Base-by-base conservation (phyloP, 2,797 vertebrate species). In the Tapirus indicus region DNA sequence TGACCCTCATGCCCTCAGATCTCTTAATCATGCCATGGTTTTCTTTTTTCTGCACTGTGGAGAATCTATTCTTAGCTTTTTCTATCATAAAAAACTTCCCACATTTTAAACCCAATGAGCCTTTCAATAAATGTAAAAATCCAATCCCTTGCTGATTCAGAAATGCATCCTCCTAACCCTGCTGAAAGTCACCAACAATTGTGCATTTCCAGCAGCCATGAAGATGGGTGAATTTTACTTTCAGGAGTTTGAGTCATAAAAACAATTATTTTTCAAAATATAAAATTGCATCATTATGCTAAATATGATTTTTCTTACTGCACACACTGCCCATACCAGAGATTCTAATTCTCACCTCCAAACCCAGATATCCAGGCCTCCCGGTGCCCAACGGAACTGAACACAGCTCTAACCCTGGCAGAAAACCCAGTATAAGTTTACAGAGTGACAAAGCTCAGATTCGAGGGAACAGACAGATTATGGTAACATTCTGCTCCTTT, bases 41-140 rank as follows among this genome's bases (percentile, higher is more conserved):
- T 90, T 80, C 54, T 93, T 41, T 95, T 95, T 96, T 52, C 88
- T 94, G 60, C 29, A 6, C n/a, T 74, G 27, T 69, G 20, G 27
- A 66, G 32, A 18, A 82, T 69, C 44, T 95, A 56, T 56, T 91
- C 69, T 75, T 29, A 88, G 38, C 23, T 54, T 83, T 92, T 72
- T 77, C 7, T 23, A 71, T 49, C 66, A 54, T 35, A 52, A 91
- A 93, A 94, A 23, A 35, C 5, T 32, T 77, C 68, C 38, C 25
- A 88, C 41, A 66, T 66, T 69, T 87, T 72, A 94, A 71, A 62
- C 32, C 54, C 10, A 95, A 78, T 52, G 38, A 0, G 1, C 14
- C 38, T 95, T 95, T 89, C 64, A 75, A 87, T 92, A 89, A 89
- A 79, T 71, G 44, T 92, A 25, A 96, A 92, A 94, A 77, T 60